Evolutionary conservation across 2,113 vertebrate genomes (phyloP), one percentile per base, ranked within the genome.

Genomic region (Oreochromis spilurus): DNA sequence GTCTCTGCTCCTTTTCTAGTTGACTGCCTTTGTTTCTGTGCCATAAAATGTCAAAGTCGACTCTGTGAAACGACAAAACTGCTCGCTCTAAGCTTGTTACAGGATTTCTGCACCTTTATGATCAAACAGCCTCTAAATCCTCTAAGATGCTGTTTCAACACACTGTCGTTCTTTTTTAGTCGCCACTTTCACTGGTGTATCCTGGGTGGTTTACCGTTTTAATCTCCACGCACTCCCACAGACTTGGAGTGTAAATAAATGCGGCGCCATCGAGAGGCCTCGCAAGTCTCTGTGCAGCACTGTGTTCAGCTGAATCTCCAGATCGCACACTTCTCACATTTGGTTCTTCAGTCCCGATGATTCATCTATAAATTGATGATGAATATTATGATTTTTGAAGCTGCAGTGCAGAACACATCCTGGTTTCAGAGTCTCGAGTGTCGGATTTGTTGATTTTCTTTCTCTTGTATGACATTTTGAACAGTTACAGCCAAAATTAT

Each of bases 21-120:
- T 80, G 19, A 79, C 58, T 67, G 88, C 82, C 88, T 90, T 89
- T 78, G 77, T 79, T 83, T 80, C 65, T 62, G 88, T 89, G 87
- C 55, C 90, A 87, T 82, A n/a, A 89, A 80, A 86, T 17, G 36
- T 86, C 55, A 26, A 17, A 36, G 52, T 36, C 5, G 7, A 52
- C 43, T 16, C 6, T 70, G 3, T 24, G 50, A 81, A 77, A 19
- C 19, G 1, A 62, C 2, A 40, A 16, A 67, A 31, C 84, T 26
- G 36, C 29, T 87, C 14, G 5, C 9, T 19, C 3, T 29, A 19
- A 38, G 54, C 83, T 70, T 17, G 55, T 83, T 29, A 6, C 17
- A 84, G 78, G 86, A 83, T 43, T 84, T 84, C 84, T 57, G 82
- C 82, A 85, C 75, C 48, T 85, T 78, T 19, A 5, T 79, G 58